Base-by-base conservation (phyloP, 2,888 invertebrate species). In the Artemia sinica region DNA sequence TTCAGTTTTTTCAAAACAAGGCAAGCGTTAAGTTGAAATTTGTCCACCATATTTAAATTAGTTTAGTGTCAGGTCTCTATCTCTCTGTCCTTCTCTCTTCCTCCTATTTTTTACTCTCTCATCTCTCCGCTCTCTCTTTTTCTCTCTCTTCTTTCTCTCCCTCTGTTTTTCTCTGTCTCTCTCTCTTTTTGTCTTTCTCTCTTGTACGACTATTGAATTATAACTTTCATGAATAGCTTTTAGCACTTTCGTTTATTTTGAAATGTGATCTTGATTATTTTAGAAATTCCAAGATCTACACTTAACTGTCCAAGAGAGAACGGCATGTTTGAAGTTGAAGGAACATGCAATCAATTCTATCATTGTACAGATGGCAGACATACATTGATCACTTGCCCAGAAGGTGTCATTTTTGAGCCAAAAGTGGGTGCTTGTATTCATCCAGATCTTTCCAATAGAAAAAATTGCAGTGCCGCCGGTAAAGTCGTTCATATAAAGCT, bases 351-450 rank as follows among this genome's bases (percentile, higher is more conserved):
- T 18, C 69, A 69, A 49, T 69, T 69, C 18, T 69, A 68, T 58
- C 69, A 69, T 52, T 69, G 69, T 63, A 69, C 69, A 9, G 67
- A 67, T 66, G 69, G 69, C 11, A 51, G 50, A n/a, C 49, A 69
- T 41, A 63, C 69, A 14, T 50, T 69, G 9, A 69, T 69, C 28
- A 73, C 74, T 1, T 77, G 77, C 70, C 74, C 76, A 13, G 74
- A 74, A 8, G 75, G 75, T 48, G 73, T 74, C 18, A 76, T 76
- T 68, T 77, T 75, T 71, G 76, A 76, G 68, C 72, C 73, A 0
- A 70, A 69, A 68, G 68, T 69, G 8, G 74, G 73, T 9, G 71
- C 74, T 14, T 75, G 74, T 70, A 72, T 74, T n/a, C 74, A 74
- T 68, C 74, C 74, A 7, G 74, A 74, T 67, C 66, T 71, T 13